Evolutionary conservation across 2,888 invertebrate genomes (phyloP).

Genomic region (Beris morrisii): DNA sequence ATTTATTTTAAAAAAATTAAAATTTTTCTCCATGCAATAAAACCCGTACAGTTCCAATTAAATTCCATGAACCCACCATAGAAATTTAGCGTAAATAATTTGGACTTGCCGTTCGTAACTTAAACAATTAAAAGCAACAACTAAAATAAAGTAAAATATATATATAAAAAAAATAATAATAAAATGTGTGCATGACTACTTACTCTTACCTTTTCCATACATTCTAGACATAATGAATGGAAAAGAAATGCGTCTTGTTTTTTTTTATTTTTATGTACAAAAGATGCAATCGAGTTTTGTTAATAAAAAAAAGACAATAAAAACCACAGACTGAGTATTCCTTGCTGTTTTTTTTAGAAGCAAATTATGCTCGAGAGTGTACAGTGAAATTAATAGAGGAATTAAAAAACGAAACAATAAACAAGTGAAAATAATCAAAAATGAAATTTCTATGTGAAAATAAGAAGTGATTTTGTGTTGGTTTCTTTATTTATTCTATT

Average conservation of each 20-base stretch:
- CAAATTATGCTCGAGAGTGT: background rate
- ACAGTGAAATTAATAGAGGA: background rate
- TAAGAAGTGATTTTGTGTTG: slow-evolving; percentile 1
- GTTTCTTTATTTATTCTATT: background rate
- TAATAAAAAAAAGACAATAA: slow-evolving; percentile 1
- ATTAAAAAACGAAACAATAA: slow-evolving; percentile 17
- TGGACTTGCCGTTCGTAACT: too few species aligned
- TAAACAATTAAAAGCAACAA: slow-evolving; percentile 29
- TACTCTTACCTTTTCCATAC: slow-evolving; percentile 59
- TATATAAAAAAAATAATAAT: slow-evolving; percentile 35
- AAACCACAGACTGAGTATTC: too few species aligned
- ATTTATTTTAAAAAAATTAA: too few species aligned
- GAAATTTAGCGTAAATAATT: too few species aligned
- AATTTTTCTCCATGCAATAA: too few species aligned
- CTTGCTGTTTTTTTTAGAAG: background rate
- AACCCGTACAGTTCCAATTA: too few species aligned
- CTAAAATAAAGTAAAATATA: slow-evolving; percentile 39
- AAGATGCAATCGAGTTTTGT: slow-evolving; percentile 1
- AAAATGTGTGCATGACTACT: slow-evolving; percentile 47
- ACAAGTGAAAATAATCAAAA: slow-evolving; percentile 5
- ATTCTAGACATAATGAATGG: slow-evolving; percentile 54
- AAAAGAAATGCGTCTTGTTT: slow-evolving; percentile 23
- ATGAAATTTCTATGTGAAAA: background rate
- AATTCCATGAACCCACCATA: too few species aligned
- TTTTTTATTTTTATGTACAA: slow-evolving; percentile 29